Evolutionary conservation across 2,888 invertebrate species (phyloP), one percentile per base, ranked within the genome.

Genomic region (Electrophaes corylata): DNA sequence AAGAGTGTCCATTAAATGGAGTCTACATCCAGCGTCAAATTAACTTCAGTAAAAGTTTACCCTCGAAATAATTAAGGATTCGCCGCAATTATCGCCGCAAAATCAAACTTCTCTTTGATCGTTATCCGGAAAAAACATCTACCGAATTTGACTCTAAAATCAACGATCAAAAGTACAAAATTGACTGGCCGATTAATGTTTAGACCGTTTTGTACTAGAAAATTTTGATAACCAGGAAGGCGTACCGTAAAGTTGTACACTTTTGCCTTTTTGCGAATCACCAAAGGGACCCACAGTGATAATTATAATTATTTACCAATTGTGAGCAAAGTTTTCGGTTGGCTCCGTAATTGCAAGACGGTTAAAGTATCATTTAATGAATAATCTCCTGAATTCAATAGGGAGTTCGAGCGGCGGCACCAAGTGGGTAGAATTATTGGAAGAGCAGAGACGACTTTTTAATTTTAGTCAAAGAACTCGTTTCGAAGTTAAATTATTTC

Each of bases 41-140:
- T 91, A 89, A 91, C 91, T 91, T 82, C 68, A 72, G 81, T 75
- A 76, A 88, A 91, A 91, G 91, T 91, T 91, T 91, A 91, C 90
- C 91, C 91, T 86, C 90, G 84, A 91, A 91, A 91, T 91, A 91
- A 91, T 91, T 91, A 91, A 87, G 88, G 91, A 91, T 90, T 88
- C 87, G 79, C 91, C 91, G 84, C 91, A 91, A 91, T 91, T 91
- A 91, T 91, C 89, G 81, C 89, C 86, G 79, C 87, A 84, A 88
- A 91, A 91, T 90, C 90, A 88, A 90, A 89, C 88, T 86, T 82
- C 72, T 76, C 85, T 91, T 90, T 89, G 88, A 91, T 91, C 88
- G 78, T 83, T 85, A 83, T 84, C 83, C 77, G 70, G 69, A 72
- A 76, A 78, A 74, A 60, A 62, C 66, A 65, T 62, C 47, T 43